Percentiles rank a stretch among this genome's conserved stretches.
These are phyloP conservation scores for Cassiopea andromeda DNA, from an alignment of 30 jellyfish, hydroid and myxozoan species.

Conservation along the genomic window DNA sequence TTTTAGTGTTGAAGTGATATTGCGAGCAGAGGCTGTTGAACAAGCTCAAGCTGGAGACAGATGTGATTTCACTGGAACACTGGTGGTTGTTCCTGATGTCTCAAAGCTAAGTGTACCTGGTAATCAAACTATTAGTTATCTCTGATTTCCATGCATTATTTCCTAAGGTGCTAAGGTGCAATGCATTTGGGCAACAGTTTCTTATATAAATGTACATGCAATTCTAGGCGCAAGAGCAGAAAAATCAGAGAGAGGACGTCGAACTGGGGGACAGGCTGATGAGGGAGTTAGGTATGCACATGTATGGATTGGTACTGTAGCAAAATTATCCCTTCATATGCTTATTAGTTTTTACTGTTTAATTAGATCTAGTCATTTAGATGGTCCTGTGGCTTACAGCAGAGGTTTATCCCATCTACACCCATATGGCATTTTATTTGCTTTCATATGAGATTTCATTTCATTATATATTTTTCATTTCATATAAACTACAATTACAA, in stretches of 20 bases:
- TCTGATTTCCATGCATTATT: too few relatives aligned
- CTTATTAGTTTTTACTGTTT: too few relatives aligned
- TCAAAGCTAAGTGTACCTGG: slow-evolving; percentile 97
- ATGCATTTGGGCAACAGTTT: background rate
- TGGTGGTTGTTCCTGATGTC: slow-evolving; percentile 99
- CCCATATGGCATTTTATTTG: too few relatives aligned
- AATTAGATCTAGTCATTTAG: too few relatives aligned
- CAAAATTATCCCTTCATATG: too few relatives aligned
- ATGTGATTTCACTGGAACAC: slow-evolving; percentile 99
- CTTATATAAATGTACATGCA: background rate
- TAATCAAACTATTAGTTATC: background rate
- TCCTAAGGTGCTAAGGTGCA: too few relatives aligned
- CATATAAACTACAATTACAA: too few relatives aligned
- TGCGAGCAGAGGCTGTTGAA: slow-evolving; percentile 99
- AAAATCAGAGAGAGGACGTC: slow-evolving; percentile 75
- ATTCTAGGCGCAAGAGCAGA: slow-evolving; percentile 88
- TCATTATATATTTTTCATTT: too few relatives aligned
- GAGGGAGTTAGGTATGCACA: slow-evolving; percentile 75
- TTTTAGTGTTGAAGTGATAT: slow-evolving; percentile 93
- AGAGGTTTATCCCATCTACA: too few relatives aligned
- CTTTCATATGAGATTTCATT: too few relatives aligned
- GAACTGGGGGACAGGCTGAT: slow-evolving; percentile 50
- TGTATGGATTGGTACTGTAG: too few relatives aligned
- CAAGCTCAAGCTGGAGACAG: slow-evolving; percentile 99
- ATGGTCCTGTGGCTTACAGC: too few relatives aligned